Percentiles rank a stretch among this genome's conserved stretches.
phyloP scores from a whole-genome alignment of 2,888 invertebrate species.

The Brachynemurus nebulosus region DNA sequence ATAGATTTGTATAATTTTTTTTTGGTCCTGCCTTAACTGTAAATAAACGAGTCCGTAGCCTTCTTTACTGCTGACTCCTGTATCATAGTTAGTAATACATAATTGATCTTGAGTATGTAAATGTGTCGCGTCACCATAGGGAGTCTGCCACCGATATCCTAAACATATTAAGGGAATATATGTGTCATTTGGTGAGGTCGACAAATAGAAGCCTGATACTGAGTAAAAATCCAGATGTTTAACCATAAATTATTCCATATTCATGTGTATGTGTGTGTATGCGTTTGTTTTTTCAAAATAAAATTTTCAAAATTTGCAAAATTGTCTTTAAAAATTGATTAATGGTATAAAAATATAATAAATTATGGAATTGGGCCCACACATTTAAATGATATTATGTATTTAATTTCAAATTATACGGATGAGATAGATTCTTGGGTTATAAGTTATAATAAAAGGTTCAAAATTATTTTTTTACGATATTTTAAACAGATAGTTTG shows the following conservation, averaged over 20 bases:
- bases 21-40: neutral
- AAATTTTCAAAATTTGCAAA: neutral
- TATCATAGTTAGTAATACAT: neutral
- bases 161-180: slow-evolving; percentile 6
- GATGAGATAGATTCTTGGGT: too few relatives aligned
- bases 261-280: neutral
- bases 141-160: slow-evolving; percentile 6
- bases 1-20: too few relatives aligned
- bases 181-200: slow-evolving; percentile 1
- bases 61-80: too few relatives aligned
- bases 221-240: neutral
- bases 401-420: too few relatives aligned
- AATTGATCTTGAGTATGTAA: neutral
- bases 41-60: too few relatives aligned
- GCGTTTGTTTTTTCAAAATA: neutral
- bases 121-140: slow-evolving; percentile 1
- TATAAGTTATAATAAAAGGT: too few relatives aligned
- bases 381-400: too few relatives aligned
- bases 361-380: too few relatives aligned
- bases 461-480: too few relatives aligned
- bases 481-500: too few relatives aligned
- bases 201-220: slow-evolving; percentile 7
- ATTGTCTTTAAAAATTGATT: neutral
- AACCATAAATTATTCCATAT: too few relatives aligned
- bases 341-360: neutral